A percentile compares a stretch with the other conserved stretches of the same genome.
Conservation (phyloP, 2,797 vertebrate genomes). For the Lophius americanus region DNA sequence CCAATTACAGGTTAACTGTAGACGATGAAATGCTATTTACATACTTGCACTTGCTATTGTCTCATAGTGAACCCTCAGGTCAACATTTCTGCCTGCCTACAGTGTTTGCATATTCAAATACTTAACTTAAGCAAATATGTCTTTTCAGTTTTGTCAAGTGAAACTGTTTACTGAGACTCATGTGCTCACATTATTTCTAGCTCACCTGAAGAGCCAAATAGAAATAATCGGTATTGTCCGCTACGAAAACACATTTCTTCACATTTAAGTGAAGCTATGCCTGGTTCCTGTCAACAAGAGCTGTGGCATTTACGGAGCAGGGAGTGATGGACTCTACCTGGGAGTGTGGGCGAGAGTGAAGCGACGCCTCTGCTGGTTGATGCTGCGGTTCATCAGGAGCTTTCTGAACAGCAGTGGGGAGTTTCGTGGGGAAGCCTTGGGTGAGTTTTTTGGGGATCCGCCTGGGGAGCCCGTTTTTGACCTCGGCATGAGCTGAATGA, state of each 20-base stretch:
- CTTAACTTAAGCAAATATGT: neutral
- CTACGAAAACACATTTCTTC: neutral
- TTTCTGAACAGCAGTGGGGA: conserved; percentile 89
- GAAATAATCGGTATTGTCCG: neutral
- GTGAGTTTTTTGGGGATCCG: conserved; percentile 78
- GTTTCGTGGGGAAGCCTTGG: conserved; percentile 81
- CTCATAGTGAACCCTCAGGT: neutral
- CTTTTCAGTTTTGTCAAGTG: neutral
- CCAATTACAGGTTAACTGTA: neutral
- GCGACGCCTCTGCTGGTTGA: conserved; percentile 87
- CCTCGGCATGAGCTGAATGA: conserved; percentile 74
- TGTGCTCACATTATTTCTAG: neutral
- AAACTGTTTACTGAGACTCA: neutral
- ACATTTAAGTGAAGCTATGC: neutral
- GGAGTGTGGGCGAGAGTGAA: conserved; percentile 85
- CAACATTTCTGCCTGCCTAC: neutral
- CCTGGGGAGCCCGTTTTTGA: conserved; percentile 59
- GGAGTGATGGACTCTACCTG: conserved; percentile 69
- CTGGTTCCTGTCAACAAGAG: neutral
- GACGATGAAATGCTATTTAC: neutral
- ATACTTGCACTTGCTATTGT: neutral
- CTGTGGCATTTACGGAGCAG: neutral
- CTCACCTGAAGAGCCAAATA: neutral
- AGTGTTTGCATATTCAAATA: neutral
- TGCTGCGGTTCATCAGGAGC: conserved; percentile 87